Percentiles rank a stretch among this genome's conserved stretches.
phyloP scores from a whole-genome alignment of 2,888 invertebrate species.

The Andrena marginata region DNA sequence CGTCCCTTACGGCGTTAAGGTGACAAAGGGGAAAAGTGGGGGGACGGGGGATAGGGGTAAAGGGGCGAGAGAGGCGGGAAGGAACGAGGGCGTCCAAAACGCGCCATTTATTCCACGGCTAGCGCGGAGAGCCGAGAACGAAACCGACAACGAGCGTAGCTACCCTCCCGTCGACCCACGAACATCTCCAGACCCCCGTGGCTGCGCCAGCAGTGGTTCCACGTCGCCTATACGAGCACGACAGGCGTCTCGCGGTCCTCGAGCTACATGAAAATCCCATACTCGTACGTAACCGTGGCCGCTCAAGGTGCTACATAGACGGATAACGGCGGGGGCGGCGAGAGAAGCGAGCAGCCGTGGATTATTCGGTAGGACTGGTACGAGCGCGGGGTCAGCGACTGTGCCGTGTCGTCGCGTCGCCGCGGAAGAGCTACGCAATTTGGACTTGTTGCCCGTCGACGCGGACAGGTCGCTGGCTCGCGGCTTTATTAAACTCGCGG shows the following conservation, averaged over 20 bases:
- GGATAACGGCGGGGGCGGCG: background rate
- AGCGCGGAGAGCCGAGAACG: constrained; percentile 39
- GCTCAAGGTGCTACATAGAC: background rate
- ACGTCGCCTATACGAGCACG: constrained; percentile 18
- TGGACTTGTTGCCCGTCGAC: constrained; percentile 70
- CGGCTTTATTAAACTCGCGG: constrained; percentile 73
- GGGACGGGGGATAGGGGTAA: constrained; percentile 7
- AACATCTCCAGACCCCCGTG: background rate
- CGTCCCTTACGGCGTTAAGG: constrained; percentile 36
- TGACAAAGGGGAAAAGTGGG: constrained; percentile 26
- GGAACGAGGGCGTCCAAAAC: constrained; percentile 41
- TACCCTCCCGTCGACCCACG: background rate
- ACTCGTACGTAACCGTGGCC: constrained; percentile 36
- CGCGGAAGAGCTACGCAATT: constrained; percentile 60
- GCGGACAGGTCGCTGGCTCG: constrained; percentile 62
- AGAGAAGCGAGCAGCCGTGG: background rate
- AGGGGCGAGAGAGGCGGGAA: background rate
- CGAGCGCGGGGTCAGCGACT: background rate
- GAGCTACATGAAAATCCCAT: constrained; percentile 68
- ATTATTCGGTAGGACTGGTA: background rate
- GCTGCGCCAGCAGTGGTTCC: constrained; percentile 7
- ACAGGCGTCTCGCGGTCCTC: constrained; percentile 35
- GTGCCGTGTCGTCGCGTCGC: constrained; percentile 13
- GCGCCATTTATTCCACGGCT: constrained; percentile 56
- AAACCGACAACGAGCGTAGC: constrained; percentile 23